phyloP scores from a whole-genome alignment of 2,888 invertebrate species.

The Pocota personata region DNA sequence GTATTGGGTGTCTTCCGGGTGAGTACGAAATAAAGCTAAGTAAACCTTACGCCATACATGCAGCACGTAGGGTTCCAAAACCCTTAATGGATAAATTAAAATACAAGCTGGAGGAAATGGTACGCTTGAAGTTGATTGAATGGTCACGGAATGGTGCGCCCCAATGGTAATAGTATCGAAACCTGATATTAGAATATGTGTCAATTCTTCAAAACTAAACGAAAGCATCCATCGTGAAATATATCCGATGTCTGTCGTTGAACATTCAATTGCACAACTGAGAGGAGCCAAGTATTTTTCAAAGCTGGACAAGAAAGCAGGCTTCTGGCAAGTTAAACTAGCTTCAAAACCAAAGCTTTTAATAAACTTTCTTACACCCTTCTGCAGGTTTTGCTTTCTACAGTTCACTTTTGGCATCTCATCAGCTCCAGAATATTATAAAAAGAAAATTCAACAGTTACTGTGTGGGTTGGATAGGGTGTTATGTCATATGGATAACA shows the following conservation, averaged over 20 bases:
- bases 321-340: slow-evolving; percentile 45
- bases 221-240: slow-evolving; percentile 43
- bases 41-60: slow-evolving; percentile 25
- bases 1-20: background rate
- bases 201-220: slow-evolving; percentile 19
- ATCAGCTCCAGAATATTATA: slow-evolving; percentile 39
- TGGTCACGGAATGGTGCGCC: slow-evolving; percentile 27
- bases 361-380: slow-evolving; percentile 43
- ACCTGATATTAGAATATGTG: background rate
- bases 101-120: slow-evolving; percentile 13
- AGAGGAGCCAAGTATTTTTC: slow-evolving; percentile 70
- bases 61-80: background rate
- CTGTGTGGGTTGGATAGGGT: slow-evolving; percentile 27
- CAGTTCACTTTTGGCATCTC: slow-evolving; percentile 47
- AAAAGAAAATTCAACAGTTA: slow-evolving; percentile 37
- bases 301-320: slow-evolving; percentile 77
- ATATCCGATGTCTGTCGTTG: slow-evolving; percentile 75
- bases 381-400: slow-evolving; percentile 49
- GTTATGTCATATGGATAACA: slow-evolving; percentile 54
- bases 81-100: slow-evolving; percentile 4
- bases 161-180: slow-evolving; percentile 27
- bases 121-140: slow-evolving; percentile 6
- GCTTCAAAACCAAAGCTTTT: slow-evolving; percentile 3
- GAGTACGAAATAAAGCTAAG: slow-evolving; percentile 10
- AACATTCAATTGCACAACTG: slow-evolving; percentile 72